Base-by-base conservation (phyloP, 2,113 vertebrate genomes). In the Dasyornis broadbenti region DNA sequence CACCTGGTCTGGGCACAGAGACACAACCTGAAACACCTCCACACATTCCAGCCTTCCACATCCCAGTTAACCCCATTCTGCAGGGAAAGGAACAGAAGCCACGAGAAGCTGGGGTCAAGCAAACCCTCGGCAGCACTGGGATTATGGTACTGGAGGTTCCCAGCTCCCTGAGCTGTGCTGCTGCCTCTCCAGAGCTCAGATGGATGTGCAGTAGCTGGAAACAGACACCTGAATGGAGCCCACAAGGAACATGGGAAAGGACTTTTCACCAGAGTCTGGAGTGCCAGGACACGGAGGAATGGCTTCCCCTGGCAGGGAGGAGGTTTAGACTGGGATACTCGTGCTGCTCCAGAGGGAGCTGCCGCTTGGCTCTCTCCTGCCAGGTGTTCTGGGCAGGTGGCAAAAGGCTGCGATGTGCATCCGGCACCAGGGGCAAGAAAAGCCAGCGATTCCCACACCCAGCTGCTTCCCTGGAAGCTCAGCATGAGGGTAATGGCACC, bases 391-490 rank as follows among this genome's bases (percentile, higher is more conserved):
- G 35, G 68, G 71, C 39, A 42, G 27, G 22, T 9, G 42, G 40
- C 20, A 18, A 26, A 65, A 31, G 52, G 52, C 49, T 23, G 12
- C 0, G 0, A 20, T 2, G 24, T 5, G 27, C 3, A 26, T 2
- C 26, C 0, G 0, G 37, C 3, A 17, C 1, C 22, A 33, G 50
- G 2, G 13, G 33, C 1, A 12, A 17, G 30, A 23, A 33, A 65
- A 61, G 6, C 0, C 40, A 37, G 13, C 1, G 2, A 47, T 33
- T 31, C 27, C 9, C 6, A 7, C 0, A 0, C 9, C 11, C 61
- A 39, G 64, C 31, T 15, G 42, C 68, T 22, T 70, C 37, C 45
- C 70, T 31, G 26, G 16, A 15, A 45, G 75, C 68, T 72, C 76
- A 10, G 52, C 0, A 0, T 0, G 2, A 44, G 54, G 20, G 15